A percentile compares a stretch with the other conserved stretches of the same genome.
Conservation (phyloP, 2,113 vertebrate genomes). For the Puma concolor region DNA sequence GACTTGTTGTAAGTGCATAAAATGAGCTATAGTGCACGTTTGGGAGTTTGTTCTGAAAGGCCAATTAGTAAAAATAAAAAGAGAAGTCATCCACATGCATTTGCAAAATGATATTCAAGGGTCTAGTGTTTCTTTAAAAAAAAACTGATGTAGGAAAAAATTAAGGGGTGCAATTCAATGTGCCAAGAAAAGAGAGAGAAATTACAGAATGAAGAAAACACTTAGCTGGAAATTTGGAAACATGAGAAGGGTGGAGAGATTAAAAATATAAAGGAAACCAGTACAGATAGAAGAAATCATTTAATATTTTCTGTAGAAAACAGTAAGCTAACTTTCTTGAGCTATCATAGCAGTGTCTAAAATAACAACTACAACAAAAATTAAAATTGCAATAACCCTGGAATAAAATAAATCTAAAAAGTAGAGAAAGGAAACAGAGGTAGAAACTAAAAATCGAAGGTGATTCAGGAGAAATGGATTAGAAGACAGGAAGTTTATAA, state of each 20-base stretch:
- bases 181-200: background rate
- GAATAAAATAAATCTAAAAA: background rate
- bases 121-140: background rate
- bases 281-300: background rate
- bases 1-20: background rate
- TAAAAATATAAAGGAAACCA: background rate
- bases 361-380: background rate
- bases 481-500: background rate
- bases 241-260: background rate
- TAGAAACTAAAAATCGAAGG: background rate
- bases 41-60: background rate
- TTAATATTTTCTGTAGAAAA: background rate
- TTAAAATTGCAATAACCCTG: background rate
- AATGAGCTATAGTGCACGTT: background rate
- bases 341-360: background rate
- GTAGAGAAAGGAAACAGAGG: background rate
- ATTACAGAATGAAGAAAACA: background rate
- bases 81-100: background rate
- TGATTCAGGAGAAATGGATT: background rate
- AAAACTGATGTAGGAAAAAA: background rate
- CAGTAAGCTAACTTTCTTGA: background rate
- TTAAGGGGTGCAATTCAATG: background rate
- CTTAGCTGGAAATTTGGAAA: background rate
- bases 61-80: constrained; percentile 29
- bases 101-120: constrained; percentile 36